phyloP scores from a whole-genome alignment of 1,140 invertebrate species.

The Drosophila tropicalis region DNA sequence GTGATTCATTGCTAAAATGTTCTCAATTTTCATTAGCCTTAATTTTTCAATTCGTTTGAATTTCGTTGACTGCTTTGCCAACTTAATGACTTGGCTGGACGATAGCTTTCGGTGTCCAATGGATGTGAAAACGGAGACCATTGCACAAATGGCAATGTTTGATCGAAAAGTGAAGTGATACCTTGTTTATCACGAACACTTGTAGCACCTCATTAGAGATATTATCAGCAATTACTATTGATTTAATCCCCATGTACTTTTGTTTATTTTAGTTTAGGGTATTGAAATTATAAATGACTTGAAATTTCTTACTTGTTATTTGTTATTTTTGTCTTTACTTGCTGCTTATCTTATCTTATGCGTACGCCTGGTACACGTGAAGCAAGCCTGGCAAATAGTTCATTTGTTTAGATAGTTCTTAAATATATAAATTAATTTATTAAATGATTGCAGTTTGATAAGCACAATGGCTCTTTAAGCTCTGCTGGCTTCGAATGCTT shows the following conservation, averaged over 20 bases:
- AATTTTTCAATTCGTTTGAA: no score
- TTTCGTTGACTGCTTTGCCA: no score
- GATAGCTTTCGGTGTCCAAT: no score
- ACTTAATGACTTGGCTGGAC: no score
- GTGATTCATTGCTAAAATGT: no score
- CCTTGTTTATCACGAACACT: no score
- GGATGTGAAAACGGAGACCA: no score
- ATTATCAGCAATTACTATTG: not conserved
- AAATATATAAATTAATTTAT: not conserved
- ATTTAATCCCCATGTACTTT: not conserved
- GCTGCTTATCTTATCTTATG: constrained; percentile 46
- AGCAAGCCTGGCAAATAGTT: constrained; percentile 23
- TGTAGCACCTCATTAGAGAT: no score
- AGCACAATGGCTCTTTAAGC: not conserved
- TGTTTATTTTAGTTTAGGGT: not conserved
- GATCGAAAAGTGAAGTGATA: no score
- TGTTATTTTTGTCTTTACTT: not conserved
- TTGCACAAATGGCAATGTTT: no score
- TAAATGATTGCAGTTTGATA: constrained; percentile 10
- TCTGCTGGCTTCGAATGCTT: not conserved
- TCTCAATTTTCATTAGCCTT: no score
- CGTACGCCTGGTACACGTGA: constrained; percentile 42
- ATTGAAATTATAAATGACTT: constrained; percentile 3
- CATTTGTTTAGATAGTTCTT: constrained; percentile 13
- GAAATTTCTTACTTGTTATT: constrained; percentile 1